Evolutionary conservation across 2,797 vertebrate species (phyloP), one percentile per base, ranked within the genome.

Genomic region (Gymnoscopelus microlampas): DNA sequence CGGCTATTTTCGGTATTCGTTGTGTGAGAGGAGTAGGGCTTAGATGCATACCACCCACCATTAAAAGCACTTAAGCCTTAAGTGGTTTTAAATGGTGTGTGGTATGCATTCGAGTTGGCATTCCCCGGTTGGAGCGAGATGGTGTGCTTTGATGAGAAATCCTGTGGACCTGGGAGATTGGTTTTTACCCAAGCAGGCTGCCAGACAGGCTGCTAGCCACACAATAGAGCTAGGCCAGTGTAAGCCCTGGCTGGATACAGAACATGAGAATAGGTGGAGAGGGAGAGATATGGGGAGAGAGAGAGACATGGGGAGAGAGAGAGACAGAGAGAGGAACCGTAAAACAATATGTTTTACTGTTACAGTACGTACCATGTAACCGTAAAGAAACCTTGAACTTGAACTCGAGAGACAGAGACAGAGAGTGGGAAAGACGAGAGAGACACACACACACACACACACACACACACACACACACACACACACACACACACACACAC

Each of bases 61-160:
- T 81, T 35, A 5, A 35, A 35, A 35, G 32, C 32, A 35, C 32
- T 35, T 35, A 5, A 70, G 66, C 61, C 65, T 72, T 63, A 35
- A 35, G 32, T 68, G 65, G 58, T 35, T 53, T 74, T 82, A 85
- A 19, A 81, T 81, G 60, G 53, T 66, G 75, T 79, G 68, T 4
- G 5, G 50, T 48, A 64, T 64, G 72, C 66, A 79, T 79, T 71
- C 82, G 78, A 88, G 82, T 62, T 51, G 51, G 73, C 56, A 66
- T 81, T 70, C 68, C 69, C 73, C 81, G 82, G 79, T 73, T 1
- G 55, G 57, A 70, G 65, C 68, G 63, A 74, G 82, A 70, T 65
- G 67, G 74, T 86, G 79, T 84, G 75, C 73, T 84, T 68, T 79
- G 78, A 83, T 63, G 77, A 84, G 76, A 85, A 85, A 81, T 87